These are phyloP conservation scores for Artemisiospiza belli DNA, from an alignment of 2,113 vertebrate species.

Conservation along the genomic window DNA sequence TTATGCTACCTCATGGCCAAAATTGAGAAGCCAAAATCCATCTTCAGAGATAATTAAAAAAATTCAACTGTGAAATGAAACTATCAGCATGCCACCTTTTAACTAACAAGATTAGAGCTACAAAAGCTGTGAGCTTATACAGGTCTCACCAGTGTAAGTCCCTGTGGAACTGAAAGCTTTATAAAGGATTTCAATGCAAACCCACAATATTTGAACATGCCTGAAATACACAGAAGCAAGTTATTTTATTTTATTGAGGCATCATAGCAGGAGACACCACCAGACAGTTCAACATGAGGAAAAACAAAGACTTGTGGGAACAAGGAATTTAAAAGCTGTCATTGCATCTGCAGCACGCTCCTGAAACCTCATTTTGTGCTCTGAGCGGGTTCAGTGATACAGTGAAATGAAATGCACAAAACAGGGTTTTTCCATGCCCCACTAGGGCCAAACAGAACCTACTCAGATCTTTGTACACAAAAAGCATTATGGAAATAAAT, in stretches of 20 bases:
- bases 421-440: background rate
- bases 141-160: background rate
- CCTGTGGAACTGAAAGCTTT: background rate
- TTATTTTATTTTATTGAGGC: background rate
- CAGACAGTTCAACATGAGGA: background rate
- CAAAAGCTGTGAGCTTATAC: background rate
- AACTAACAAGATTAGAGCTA: conserved; percentile 7
- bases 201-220: background rate
- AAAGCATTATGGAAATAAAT: background rate
- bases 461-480: background rate
- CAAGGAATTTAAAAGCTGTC: background rate
- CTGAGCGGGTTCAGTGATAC: accelerated
- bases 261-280: background rate
- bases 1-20: conserved; percentile 36
- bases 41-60: conserved; percentile 57
- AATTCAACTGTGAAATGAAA: conserved; percentile 66
- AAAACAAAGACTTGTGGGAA: background rate
- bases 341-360: background rate
- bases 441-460: background rate
- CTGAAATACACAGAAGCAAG: background rate
- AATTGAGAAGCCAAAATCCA: conserved; percentile 42
- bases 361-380: background rate
- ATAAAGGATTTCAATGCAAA: background rate
- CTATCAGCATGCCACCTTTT: conserved; percentile 41
- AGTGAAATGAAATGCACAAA: background rate